Base-by-base conservation (phyloP, 2,888 invertebrate species). In the Bedellia somnulentella region DNA sequence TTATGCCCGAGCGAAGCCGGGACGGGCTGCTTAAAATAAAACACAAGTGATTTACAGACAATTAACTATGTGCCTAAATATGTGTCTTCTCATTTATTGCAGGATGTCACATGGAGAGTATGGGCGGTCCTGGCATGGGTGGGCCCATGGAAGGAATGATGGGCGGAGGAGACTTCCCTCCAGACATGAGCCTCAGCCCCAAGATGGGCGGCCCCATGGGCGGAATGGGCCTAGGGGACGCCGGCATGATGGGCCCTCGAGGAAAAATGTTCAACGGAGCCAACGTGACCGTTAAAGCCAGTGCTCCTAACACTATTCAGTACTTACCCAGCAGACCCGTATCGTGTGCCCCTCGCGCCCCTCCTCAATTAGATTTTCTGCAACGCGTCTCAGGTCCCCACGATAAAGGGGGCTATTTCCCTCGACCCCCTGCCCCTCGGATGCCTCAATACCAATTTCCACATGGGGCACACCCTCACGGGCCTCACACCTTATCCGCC, bases 221-320 rank as follows among this genome's bases (percentile, higher is more conserved):
- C 33, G 78, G 78, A 8, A 76, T 73, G 71, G 75, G 68, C 1
- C 71, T 62, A 12, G 70, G 68, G 60, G 80, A 70, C 61, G 75
- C 57, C 53, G 79, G 80, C 30, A 83, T 83, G 80, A 81, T 80
- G 30, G 81, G 56, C 28, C 70, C 66, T 17, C 79, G 79, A 1
- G 77, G 76, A 38, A 76, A 76, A 76, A 61, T 73, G 10, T 81
- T 80, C 46, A 82, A 80, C 52, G 79, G 77, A 5, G 76, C 77
- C 6, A 95, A 92, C 61, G 88, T 93, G 24, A 92, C 93, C 68
- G 94, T 97, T 15, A 96, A 96, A 67, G 90, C 96, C 6, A 94
- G 91, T 61, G 94, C 96, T 8, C 96, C 97, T 0, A 97, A 97
- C 66, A 97, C 97, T 21, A 97, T 97, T 56, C 96, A 97, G 78